Base-by-base conservation (phyloP, 2,797 vertebrate genomes). In the Huso huso region DNA sequence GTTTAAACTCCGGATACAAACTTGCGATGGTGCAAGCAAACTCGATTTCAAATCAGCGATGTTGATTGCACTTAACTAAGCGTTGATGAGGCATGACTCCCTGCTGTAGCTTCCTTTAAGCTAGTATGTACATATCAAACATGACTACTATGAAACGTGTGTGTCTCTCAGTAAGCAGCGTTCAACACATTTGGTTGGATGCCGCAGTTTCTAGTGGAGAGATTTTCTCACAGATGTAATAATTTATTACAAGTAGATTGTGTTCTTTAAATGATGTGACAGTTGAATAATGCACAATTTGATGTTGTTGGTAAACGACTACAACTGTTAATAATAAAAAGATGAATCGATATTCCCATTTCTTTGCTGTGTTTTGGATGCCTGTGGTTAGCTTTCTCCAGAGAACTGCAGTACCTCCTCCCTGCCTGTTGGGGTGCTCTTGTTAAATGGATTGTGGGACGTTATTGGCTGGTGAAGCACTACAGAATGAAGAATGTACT, bases 201-300 rank as follows among this genome's bases (percentile, higher is more conserved):
- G 66, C 67, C 72, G 68, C 74, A 66, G 74, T 58, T 52, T 57
- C 15, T 71, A 70, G 65, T 52, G 15, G 51, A 37, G 66, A 71
- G 59, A 23, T 68, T 53, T 61, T 65, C 63, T 68, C 63, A 49
- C 66, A 18, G 58, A 52, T 70, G 75, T 75, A 64, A 70, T 68
- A 68, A 70, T 72, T 72, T 65, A 72, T 61, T 69, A 74, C 49
- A 67, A 63, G 62, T 70, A 69, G 66, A 74, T 87, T 81, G 78
- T 69, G 77, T 81, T 78, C 64, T 83, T 81, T 77, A 72, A 71
- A 58, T 58, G 55, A 6, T 58, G 55, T 58, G 12, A n/a, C 55
- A 58, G 82, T 86, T 85, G 74, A 83, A 76, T 77, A 81, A 84
- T 85, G 76, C 85, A 86, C 79, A 87, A 78, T 82, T 84, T 80